A percentile compares a stretch with the other conserved stretches of the same genome.
Conservation (phyloP, 2,888 invertebrate genomes). For the Dolomedes plantarius region DNA sequence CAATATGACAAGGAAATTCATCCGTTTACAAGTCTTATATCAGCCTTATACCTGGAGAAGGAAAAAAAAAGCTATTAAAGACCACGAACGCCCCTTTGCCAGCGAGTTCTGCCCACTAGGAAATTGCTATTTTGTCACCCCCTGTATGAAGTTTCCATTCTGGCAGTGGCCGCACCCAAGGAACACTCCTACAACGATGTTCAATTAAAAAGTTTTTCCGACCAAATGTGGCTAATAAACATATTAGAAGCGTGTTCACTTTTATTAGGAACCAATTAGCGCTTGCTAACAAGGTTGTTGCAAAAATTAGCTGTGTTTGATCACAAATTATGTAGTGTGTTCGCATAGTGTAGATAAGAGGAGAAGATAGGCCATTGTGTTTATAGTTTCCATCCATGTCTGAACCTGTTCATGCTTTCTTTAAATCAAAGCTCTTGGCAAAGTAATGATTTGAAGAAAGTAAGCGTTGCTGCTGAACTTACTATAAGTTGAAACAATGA, state of each 20-base stretch:
- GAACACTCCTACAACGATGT: conserved; percentile 7
- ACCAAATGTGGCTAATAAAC: conserved; percentile 23
- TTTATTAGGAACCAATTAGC: not conserved
- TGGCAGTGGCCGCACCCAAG: not conserved
- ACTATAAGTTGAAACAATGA: no score
- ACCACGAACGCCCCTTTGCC: conserved; percentile 7
- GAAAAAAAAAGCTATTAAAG: conserved; percentile 28
- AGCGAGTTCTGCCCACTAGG: conserved; percentile 22
- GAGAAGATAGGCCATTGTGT: no score
- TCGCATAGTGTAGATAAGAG: not conserved
- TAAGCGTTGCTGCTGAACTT: no score
- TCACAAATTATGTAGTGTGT: not conserved
- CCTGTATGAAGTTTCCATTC: not conserved
- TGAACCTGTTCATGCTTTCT: no score
- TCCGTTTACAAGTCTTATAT: conserved; percentile 4
- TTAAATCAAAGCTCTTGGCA: no score
- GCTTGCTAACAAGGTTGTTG: not conserved
- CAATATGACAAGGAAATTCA: conserved; percentile 25
- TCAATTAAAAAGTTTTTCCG: conserved; percentile 18
- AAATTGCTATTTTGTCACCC: conserved; percentile 34
- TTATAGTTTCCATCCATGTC: no score
- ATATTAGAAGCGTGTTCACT: not conserved
- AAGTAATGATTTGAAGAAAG: no score
- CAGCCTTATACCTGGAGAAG: not conserved
- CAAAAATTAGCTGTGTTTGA: not conserved